These are phyloP conservation scores for Orthonychiurus folsomi DNA, from an alignment of 2,888 invertebrate species.

Conservation along the genomic window DNA sequence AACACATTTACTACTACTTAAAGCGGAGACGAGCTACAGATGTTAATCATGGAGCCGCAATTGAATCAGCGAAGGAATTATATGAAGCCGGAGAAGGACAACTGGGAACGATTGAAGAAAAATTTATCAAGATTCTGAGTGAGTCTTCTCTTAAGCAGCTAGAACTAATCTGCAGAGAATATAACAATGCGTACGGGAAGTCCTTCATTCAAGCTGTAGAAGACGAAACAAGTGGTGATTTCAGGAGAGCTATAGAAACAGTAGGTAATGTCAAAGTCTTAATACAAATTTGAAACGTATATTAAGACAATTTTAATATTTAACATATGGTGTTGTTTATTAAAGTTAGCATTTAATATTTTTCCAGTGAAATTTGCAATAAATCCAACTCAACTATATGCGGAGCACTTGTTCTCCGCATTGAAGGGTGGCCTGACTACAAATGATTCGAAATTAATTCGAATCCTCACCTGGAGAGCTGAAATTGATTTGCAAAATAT, in stretches of 20 bases:
- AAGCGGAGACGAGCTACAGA: too few species aligned
- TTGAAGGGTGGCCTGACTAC: slow-evolving; percentile 35
- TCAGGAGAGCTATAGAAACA: slow-evolving; percentile 59
- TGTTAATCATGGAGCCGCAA: neutral
- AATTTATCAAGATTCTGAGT: slow-evolving; percentile 61
- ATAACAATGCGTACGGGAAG: slow-evolving; percentile 61
- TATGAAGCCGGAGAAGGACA: slow-evolving; percentile 51
- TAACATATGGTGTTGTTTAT: too few species aligned
- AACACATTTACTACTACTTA: too few species aligned
- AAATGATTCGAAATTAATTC: slow-evolving; percentile 22
- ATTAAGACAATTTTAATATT: slow-evolving; percentile 1
- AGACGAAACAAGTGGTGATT: slow-evolving; percentile 52
- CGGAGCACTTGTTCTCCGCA: slow-evolving; percentile 29
- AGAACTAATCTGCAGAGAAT: slow-evolving; percentile 60
- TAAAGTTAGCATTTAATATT: too few species aligned
- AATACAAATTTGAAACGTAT: too few species aligned
- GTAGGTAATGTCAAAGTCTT: too few species aligned
- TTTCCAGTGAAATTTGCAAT: slow-evolving; percentile 27
- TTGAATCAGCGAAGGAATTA: slow-evolving; percentile 8
- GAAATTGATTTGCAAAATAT: slow-evolving; percentile 37
- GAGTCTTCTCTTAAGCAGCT: slow-evolving; percentile 67
- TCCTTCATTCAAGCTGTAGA: slow-evolving; percentile 65
- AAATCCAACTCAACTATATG: slow-evolving; percentile 16
- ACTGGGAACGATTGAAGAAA: slow-evolving; percentile 64
- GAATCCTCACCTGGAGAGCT: slow-evolving; percentile 35